A percentile compares a stretch with the other conserved stretches of the same genome.
Evolutionary conservation across 2,113 vertebrate genomes (phyloP).

Genomic region (Zosterops japonicus): DNA sequence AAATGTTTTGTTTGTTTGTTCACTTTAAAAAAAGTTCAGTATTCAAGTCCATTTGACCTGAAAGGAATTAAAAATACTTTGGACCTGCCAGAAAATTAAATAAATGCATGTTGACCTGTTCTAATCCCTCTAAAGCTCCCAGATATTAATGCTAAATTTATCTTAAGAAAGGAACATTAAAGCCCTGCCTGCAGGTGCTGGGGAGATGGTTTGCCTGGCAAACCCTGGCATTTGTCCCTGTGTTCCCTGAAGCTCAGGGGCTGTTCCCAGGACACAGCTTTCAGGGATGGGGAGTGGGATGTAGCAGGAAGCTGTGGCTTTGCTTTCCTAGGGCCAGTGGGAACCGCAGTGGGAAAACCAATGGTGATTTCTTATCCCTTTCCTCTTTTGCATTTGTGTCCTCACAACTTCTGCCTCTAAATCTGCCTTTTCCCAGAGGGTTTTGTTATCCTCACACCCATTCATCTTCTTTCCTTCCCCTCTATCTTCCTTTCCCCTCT

Average conservation of each 20-base stretch:
- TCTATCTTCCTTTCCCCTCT: background rate
- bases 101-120: background rate
- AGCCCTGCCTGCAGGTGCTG: background rate
- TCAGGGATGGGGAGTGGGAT: background rate
- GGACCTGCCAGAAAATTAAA: background rate
- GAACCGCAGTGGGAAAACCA: background rate
- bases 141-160: conserved; percentile 42
- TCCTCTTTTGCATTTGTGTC: background rate
- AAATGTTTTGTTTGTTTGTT: background rate
- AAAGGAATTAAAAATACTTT: conserved; percentile 30
- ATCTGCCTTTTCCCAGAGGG: background rate
- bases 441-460: background rate
- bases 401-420: background rate
- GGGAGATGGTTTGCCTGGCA: background rate
- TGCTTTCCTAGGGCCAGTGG: background rate
- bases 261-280: background rate
- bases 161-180: background rate
- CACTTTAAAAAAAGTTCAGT: background rate
- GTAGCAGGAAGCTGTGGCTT: background rate
- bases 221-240: background rate
- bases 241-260: background rate
- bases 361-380: background rate
- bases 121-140: conserved; percentile 28
- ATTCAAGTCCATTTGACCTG: background rate
- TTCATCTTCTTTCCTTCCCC: background rate